Evolutionary conservation across 2,888 invertebrate species (phyloP), one percentile per base, ranked within the genome.

Genomic region (Scaptomyza reducta): DNA sequence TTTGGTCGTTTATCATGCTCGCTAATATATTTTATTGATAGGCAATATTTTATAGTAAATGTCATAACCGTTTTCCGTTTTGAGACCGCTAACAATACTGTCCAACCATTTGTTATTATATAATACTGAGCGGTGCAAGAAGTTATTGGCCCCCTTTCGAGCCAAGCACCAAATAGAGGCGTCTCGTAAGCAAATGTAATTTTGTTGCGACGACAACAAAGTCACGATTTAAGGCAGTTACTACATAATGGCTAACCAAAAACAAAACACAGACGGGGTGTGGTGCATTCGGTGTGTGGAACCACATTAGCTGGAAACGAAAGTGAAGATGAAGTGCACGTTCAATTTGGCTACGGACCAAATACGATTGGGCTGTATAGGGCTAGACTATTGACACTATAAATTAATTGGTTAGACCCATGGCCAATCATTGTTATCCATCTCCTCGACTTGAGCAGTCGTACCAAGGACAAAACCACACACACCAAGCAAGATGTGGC

Each of bases 391-490:
- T 74, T 70, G 70, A 69, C 68, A 58, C 87, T 90, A 90, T 90
- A 90, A 90, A 91, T 90, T 68, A 53, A 60, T 51, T 46, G 55
- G 25, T 22, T 7, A 38, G 13, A 55, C 68, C 66, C 80, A 84
- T 87, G 79, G 79, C 62, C 67, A 81, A 68, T 70, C 81, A 90
- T 88, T 85, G 77, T 71, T 70, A 70, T 54, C 57, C 25, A 59
- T 69, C 71, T 75, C 72, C 70, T 70, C 54, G 59, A 58, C 58
- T 55, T 57, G 62, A 72, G 31, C 54, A 62, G 66, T 51, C 60
- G 45, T n/a, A 35, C 31, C 56, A 57, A 72, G 51, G 70, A 49
- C 53, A 62, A 54, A 60, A 69, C 11, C 45, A 65, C 25, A 27
- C 7, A 27, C 40, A 51, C 40, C 13, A 6, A 25, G 63, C 64